A percentile compares a stretch with the other conserved stretches of the same genome.
These are phyloP conservation scores for Formica aserva DNA, from an alignment of 2,888 invertebrate species.

Conservation along the genomic window DNA sequence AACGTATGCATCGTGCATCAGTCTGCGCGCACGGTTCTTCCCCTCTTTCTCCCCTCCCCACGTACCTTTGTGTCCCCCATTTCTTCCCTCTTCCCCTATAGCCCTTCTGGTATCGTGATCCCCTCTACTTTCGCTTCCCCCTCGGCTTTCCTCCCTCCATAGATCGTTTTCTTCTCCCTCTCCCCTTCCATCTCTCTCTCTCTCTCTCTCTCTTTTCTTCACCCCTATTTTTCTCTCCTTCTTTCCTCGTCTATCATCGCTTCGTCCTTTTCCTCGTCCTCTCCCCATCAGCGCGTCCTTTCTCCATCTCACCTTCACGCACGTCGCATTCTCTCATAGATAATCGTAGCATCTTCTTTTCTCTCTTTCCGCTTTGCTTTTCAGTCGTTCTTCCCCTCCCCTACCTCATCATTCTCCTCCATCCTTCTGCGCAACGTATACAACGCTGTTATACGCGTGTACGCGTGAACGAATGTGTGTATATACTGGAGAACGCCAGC, in stretches of 20 bases:
- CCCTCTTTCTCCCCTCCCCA: slow-evolving; percentile 18
- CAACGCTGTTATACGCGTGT: slow-evolving; percentile 14
- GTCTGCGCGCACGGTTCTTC: slow-evolving; percentile 62
- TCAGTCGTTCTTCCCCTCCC: slow-evolving; percentile 1
- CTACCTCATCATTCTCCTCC: background rate
- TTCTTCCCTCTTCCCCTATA: background rate
- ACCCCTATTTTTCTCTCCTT: slow-evolving; percentile 25
- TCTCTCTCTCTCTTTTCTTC: background rate
- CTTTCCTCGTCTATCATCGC: background rate
- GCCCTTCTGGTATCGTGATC: slow-evolving; percentile 47
- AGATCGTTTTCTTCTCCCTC: slow-evolving; percentile 40
- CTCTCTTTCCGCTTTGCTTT: slow-evolving; percentile 46
- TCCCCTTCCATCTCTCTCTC: slow-evolving; percentile 7
- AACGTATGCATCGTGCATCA: slow-evolving; percentile 60
- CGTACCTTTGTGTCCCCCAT: background rate
- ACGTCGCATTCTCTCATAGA: slow-evolving; percentile 12
- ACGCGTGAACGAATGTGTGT: slow-evolving; percentile 14
- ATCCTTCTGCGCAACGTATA: background rate
- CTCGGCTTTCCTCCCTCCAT: slow-evolving; percentile 59
- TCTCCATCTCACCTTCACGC: slow-evolving; percentile 27
- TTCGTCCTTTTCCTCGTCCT: slow-evolving; percentile 12
- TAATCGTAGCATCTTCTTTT: slow-evolving; percentile 50
- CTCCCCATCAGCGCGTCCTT: slow-evolving; percentile 24
- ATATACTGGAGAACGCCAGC: slow-evolving; percentile 32
- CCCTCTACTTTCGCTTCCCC: slow-evolving; percentile 62